Percentiles rank a stretch among this genome's conserved stretches.
Evolutionary conservation across 2,888 invertebrate species (phyloP).

Genomic region (Oconnorella tubifera): DNA sequence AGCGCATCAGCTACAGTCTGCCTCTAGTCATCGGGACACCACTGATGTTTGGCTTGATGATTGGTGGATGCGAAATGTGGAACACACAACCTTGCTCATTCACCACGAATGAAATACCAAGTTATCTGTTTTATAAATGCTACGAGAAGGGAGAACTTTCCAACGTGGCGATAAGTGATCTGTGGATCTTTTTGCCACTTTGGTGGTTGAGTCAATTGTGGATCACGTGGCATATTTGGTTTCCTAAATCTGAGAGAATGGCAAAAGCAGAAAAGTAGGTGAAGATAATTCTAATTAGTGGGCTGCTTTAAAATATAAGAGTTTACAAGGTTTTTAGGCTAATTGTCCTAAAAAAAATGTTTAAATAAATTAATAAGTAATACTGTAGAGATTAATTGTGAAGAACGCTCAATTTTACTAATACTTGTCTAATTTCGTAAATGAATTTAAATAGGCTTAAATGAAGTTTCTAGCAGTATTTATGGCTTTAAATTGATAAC

Average conservation of each 20-base stretch:
- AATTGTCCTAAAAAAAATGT: too few species aligned
- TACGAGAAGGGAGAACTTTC: slow-evolving; percentile 10
- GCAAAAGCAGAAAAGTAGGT: slow-evolving; percentile 46
- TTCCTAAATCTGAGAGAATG: slow-evolving; percentile 44
- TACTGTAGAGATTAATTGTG: neutral
- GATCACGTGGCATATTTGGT: slow-evolving; percentile 50
- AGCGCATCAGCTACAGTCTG: slow-evolving; percentile 53
- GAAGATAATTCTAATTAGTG: too few species aligned
- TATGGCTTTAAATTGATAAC: too few species aligned
- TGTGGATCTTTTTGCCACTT: slow-evolving; percentile 38
- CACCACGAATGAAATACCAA: slow-evolving; percentile 1
- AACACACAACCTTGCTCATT: slow-evolving; percentile 21
- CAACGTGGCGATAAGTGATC: slow-evolving; percentile 3
- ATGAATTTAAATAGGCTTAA: too few species aligned
- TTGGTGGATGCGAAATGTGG: slow-evolving; percentile 21
- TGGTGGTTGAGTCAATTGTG: slow-evolving; percentile 49
- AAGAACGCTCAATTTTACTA: too few species aligned
- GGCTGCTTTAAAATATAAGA: too few species aligned
- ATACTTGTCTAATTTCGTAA: too few species aligned
- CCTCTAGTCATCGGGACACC: slow-evolving; percentile 57
- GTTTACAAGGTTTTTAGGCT: too few species aligned
- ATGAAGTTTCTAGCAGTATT: too few species aligned
- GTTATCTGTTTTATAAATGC: slow-evolving; percentile 24
- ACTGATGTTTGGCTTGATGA: slow-evolving; percentile 23
- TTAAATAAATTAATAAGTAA: neutral